Conservation (phyloP, 2,113 vertebrate species). For the Pristiophorus japonicus region DNA sequence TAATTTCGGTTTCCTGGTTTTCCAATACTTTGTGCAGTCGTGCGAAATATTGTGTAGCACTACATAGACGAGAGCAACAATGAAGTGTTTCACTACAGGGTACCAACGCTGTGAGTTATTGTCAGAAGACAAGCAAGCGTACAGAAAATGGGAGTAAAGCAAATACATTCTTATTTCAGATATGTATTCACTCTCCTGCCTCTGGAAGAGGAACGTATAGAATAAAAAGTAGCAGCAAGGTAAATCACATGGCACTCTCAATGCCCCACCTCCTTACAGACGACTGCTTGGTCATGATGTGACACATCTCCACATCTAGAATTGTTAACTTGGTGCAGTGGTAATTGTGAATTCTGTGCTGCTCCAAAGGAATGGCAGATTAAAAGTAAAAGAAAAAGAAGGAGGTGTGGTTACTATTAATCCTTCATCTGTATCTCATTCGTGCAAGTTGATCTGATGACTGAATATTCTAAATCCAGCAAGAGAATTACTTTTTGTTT, state of each 20-base stretch:
- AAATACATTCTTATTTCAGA: neutral
- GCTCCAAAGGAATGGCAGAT: neutral
- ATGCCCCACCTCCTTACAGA: neutral
- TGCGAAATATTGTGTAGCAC: too few relatives aligned
- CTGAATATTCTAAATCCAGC: neutral
- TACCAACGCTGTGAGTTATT: too few relatives aligned
- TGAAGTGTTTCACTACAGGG: too few relatives aligned
- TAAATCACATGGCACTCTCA: too few relatives aligned
- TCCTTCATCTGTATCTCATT: neutral
- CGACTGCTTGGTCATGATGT: too few relatives aligned
- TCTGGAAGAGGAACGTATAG: neutral
- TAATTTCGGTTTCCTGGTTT: neutral
- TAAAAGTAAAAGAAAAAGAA: neutral
- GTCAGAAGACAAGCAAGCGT: neutral
- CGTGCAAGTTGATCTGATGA: neutral
- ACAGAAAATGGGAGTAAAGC: neutral
- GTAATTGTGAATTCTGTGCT: neutral
- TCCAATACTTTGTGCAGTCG: too few relatives aligned
- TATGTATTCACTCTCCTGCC: neutral
- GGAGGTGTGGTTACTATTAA: neutral
- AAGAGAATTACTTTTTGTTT: neutral
- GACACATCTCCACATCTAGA: neutral
- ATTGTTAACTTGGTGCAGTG: neutral
- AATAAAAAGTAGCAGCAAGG: too few relatives aligned
- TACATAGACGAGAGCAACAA: too few relatives aligned